Evolutionary conservation across 2,797 vertebrate species (phyloP).

Genomic region (Hyperoplus lanceolatus): DNA sequence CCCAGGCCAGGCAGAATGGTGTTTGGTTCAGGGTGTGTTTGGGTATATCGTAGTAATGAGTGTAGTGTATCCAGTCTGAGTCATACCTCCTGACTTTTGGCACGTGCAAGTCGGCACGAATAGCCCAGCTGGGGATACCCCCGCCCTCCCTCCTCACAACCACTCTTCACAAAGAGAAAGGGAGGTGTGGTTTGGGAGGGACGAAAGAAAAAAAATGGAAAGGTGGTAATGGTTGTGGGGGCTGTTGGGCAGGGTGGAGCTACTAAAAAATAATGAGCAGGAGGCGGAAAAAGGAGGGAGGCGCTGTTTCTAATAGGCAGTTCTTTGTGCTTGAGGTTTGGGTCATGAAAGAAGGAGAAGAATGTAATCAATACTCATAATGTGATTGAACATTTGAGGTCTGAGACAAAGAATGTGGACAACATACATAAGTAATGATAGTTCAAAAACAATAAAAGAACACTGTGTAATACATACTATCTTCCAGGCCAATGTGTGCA

Average conservation of each 20-base stretch:
- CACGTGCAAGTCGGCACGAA: conserved; percentile 88
- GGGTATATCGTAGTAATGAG: conserved; percentile 46
- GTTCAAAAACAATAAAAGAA: conserved; percentile 25
- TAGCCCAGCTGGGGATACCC: conserved; percentile 78
- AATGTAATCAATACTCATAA: conserved; percentile 42
- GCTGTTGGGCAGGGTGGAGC: conserved; percentile 67
- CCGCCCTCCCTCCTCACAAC: conserved; percentile 13
- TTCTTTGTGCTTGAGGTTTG: conserved; percentile 75
- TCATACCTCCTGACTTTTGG: conserved; percentile 82
- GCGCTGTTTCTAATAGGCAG: conserved; percentile 62
- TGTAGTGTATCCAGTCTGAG: conserved; percentile 74
- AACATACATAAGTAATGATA: conserved; percentile 26
- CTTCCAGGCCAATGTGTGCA: conserved; percentile 31
- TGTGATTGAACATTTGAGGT: conserved; percentile 7
- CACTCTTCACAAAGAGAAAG: conserved; percentile 80
- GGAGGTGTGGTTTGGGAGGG: conserved; percentile 58
- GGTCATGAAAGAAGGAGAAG: conserved; percentile 41
- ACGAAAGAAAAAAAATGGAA: conserved; percentile 58
- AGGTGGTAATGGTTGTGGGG: conserved; percentile 60
- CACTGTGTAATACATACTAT: conserved; percentile 27
- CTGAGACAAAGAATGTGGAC: conserved; percentile 53
- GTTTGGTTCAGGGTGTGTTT: conserved; percentile 69
- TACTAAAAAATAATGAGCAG: conserved; percentile 64
- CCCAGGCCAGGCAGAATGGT: conserved; percentile 19
- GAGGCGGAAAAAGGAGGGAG: conserved; percentile 40